phyloP scores from a whole-genome alignment of 2,113 vertebrate genomes.

The Neopipo cinnamomea region DNA sequence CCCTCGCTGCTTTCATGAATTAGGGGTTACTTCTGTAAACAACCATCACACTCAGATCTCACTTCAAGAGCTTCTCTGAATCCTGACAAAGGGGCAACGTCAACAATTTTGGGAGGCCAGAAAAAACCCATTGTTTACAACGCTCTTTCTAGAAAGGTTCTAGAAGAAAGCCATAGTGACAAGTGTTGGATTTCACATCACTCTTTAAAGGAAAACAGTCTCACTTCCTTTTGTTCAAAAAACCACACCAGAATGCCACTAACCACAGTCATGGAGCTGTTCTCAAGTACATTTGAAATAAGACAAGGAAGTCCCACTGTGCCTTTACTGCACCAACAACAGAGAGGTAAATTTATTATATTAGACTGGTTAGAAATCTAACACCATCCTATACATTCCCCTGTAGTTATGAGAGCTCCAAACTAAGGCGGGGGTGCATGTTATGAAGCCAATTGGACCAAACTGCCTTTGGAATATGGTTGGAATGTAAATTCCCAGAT shows the following conservation, averaged over 20 bases:
- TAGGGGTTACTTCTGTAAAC: neutral
- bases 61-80: neutral
- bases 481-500: neutral
- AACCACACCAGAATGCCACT: neutral
- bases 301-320: neutral
- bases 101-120: neutral
- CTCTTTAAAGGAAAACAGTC: neutral
- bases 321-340: neutral
- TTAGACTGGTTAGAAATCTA: neutral
- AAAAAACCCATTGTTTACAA: accelerated
- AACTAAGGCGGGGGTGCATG: neutral
- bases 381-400: neutral
- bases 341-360: neutral
- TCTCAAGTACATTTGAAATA: neutral
- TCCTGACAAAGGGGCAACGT: neutral
- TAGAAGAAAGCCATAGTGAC: neutral
- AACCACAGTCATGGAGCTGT: neutral
- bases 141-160: neutral
- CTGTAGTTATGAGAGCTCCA: neutral
- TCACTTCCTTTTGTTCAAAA: neutral
- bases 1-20: neutral
- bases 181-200: neutral
- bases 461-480: neutral
- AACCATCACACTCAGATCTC: neutral
- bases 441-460: neutral